Conservation (phyloP, 2,888 invertebrate genomes). For the Caenorhabditis sp. region DNA sequence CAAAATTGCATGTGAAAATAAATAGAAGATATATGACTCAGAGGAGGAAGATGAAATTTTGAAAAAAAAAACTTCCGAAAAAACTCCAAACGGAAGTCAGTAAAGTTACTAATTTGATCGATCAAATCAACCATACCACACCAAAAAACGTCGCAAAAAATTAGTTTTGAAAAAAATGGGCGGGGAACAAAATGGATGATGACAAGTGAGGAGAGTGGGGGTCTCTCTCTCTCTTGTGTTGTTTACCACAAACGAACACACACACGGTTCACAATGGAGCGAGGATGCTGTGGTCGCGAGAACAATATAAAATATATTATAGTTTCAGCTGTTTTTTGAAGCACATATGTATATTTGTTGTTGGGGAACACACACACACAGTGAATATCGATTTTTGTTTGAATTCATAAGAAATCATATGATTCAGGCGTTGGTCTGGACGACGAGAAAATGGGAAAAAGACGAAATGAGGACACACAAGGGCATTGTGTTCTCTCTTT, state of each 20-base stretch:
- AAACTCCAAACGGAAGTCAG: too few species aligned
- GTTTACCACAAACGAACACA: not conserved
- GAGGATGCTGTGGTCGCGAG: not conserved
- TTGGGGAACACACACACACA: not conserved
- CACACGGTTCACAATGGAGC: conserved; percentile 3
- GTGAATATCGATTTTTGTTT: not conserved
- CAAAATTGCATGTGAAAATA: too few species aligned
- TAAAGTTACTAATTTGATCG: too few species aligned
- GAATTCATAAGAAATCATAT: too few species aligned
- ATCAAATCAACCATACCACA: too few species aligned
- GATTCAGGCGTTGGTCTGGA: too few species aligned
- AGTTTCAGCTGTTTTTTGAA: not conserved
- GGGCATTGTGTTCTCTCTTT: too few species aligned
- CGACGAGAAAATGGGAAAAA: too few species aligned
- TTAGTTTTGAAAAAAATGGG: not conserved
- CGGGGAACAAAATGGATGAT: not conserved
- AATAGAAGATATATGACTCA: not conserved
- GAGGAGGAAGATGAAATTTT: not conserved
- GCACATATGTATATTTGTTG: not conserved
- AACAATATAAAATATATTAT: not conserved
- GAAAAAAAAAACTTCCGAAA: not conserved
- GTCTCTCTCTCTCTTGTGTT: not conserved
- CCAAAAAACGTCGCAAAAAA: not conserved
- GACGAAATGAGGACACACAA: too few species aligned
- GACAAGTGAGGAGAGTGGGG: not conserved